Base-by-base conservation (phyloP, 1,140 invertebrate species). In the Apis florea region DNA sequence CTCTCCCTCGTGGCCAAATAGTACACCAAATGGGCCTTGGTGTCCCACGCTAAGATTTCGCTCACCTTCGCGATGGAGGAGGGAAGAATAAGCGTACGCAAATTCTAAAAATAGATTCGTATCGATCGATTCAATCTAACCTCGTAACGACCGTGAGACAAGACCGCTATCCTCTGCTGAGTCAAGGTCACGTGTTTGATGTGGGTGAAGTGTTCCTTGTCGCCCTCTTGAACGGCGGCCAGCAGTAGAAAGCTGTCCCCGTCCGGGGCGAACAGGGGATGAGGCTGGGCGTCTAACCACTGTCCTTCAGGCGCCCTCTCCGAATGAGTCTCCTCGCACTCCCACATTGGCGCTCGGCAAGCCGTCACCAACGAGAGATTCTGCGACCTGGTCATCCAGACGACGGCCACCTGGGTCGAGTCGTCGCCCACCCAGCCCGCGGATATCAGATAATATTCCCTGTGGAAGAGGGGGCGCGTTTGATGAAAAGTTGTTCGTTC, bases 341-440 rank as follows among this genome's bases (percentile, higher is more conserved):
- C 96, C 97, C 97, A 98, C 86, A 95, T 95, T 5, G 96, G 95
- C 11, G 95, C 94, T 21, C 95, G 95, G 91, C 98, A 99, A 53
- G 96, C 95, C 61, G 97, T 97, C 70, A 97, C 95, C 63, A 97
- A 94, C 85, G 96, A 97, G 58, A 97, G 94, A 92, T 98, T 99
- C 93, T 99, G 98, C 56, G 96, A 96, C 85, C 98, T 95, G 88
- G 97, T 98, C 95, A 98, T 96, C 97, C 97, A 99, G 31, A 97
- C 96, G 10, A 98, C 96, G 24, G 97, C 95, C 67, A 98, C 94
- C 89, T 97, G 95, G 90, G 96, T 96, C 70, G 94, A 92, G 82
- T 96, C 95, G 66, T 95, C 94, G 84, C 96, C 96, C 71, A 97
- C 95, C 98, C 98, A 99, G 73, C 96, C 95, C 26, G 98, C 97